Base-by-base conservation (phyloP, 1,140 invertebrate genomes). In the Ylistrum balloti region DNA sequence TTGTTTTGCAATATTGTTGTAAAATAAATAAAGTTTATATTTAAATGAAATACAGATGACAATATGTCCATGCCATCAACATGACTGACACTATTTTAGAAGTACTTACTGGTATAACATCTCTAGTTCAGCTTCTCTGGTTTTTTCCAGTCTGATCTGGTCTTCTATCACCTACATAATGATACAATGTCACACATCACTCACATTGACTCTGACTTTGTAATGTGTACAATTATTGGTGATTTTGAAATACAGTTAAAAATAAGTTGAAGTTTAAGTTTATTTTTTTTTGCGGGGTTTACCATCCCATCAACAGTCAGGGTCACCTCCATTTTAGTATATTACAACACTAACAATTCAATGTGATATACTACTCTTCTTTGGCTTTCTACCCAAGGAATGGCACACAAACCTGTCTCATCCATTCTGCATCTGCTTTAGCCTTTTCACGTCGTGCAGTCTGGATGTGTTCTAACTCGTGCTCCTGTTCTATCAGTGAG, bases 121-220 rank as follows among this genome's bases (percentile, higher is more conserved):
- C 48, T 96, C 96, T 32, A 96, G 91, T 88, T 96, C 96, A 38
- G 96, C 96, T 89, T 96, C 96, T 92, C 96, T 92, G 74, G 94
- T 94, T 91, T 96, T 96, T 91, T 96, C 96, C 33, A 96, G 88
- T 85, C 92, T 91, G 33, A 96, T 91, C 90, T 96, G 96, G 34
- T 96, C 95, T 87, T 96, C 95, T 56, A 96, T 94, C 32, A 96
- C 95, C 95, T 96, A 90, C 28, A 88, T 90, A 92, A 48, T 38
- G 1, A 13, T 38, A 88, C 56, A 86, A 33, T 88, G 33, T 34
- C n/a, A n/a, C n/a, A n/a, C n/a, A n/a, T n/a, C n/a, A n/a, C n/a
- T n/a, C n/a, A n/a, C n/a, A n/a, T n/a, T n/a, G n/a, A n/a, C n/a
- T n/a, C n/a, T n/a, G n/a, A n/a, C n/a, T n/a, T n/a, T n/a, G n/a